Evolutionary conservation across 2,113 vertebrate genomes (phyloP), one percentile per base, ranked within the genome.

Genomic region (Sclerurus mexicanus): DNA sequence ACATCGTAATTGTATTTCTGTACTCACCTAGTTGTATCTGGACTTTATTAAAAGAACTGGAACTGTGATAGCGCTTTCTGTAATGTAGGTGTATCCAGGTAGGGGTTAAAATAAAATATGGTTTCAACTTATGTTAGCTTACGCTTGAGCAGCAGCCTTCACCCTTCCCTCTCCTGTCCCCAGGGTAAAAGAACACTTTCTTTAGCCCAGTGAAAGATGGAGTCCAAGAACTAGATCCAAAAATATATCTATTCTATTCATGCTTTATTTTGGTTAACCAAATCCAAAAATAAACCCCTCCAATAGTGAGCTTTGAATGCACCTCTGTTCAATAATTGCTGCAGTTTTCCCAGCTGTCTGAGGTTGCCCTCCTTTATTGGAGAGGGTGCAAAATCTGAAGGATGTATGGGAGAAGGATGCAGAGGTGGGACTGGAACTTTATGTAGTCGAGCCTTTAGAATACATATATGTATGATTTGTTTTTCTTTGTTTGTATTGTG

Each of bases 291-390:
- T 9, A 33, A 75, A 71, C 27, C 13, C 72, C 50, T n/a, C 25
- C 9, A 3, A 19, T 53, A 22, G 27, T 75, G 71, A 64, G 30
- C 37, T 90, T 72, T 62, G 64, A 22, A 17, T 52, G 13, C 22
- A 20, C 4, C 18, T 76, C 62, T 83, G 18, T 83, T 75, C 18
- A 86, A 3, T 31, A 60, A 9, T 23, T 62, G 28, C 68, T 76
- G 58, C 13, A 10, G 28, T 75, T 79, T 58, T 84, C 76, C 11
- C 35, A 47, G 37, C 33, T 85, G 35, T 31, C 74, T 78, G 71
- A 59, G 63, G 27, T 44, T 67, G 22, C 35, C 5, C 5, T 75
- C 9, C 23, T 76, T 10, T 76, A 0, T n/a, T 0, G 0, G 53
- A 91, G 44, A 47, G 33, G 64, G 39, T 68, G 28, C 23, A 6